These are phyloP conservation scores for Phainopepla nitens DNA, from an alignment of 2,113 vertebrate genomes.

Conservation along the genomic window DNA sequence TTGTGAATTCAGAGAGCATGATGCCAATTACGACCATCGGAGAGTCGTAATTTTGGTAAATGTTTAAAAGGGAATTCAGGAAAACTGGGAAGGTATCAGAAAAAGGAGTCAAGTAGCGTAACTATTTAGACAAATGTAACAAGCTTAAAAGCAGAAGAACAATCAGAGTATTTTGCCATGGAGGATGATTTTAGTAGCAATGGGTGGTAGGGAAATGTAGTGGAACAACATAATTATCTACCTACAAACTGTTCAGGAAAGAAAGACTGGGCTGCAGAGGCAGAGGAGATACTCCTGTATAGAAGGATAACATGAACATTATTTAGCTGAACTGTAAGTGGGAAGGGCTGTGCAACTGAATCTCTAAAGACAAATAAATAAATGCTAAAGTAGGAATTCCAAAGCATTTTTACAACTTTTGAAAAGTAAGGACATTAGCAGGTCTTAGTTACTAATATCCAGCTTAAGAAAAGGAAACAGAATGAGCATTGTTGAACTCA, in stretches of 20 bases:
- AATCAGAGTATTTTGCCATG: neutral
- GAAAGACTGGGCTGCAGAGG: neutral
- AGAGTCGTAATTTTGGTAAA: constrained; percentile 38
- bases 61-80: neutral
- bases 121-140: neutral
- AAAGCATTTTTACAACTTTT: constrained; percentile 1
- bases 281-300: neutral
- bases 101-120: neutral
- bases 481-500: neutral
- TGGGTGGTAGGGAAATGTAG: neutral
- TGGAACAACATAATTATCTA: neutral
- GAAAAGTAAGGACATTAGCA: neutral
- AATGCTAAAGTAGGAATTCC: neutral
- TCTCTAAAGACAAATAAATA: constrained; percentile 35
- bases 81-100: neutral
- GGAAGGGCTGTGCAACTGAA: neutral
- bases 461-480: neutral
- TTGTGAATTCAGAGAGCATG: constrained; percentile 4
- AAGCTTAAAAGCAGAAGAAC: neutral
- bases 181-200: neutral
- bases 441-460: neutral
- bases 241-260: neutral
- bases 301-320: neutral
- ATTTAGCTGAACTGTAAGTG: neutral
- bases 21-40: neutral